Base-by-base conservation (phyloP, 64 coral and sea anemone genomes). In the Catalaphyllia jardinei region DNA sequence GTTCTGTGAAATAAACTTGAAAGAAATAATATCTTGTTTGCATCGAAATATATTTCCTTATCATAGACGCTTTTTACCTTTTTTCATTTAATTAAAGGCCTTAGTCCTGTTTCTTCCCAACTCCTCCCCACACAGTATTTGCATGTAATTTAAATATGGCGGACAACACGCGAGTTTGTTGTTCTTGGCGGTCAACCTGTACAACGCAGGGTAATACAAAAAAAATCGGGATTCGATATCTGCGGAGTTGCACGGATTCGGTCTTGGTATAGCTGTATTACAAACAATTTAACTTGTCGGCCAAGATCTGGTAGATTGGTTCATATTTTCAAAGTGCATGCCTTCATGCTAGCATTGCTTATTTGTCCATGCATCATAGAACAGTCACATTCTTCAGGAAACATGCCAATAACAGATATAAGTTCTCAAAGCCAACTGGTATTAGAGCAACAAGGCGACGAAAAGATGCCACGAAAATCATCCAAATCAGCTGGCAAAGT, bases 401-500 rank as follows among this genome's bases (percentile, higher is more conserved):
- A 30, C 29, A 83, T 65, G 19, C 10, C 33, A 67, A 51, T 12
- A 3, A 85, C 22, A 38, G 62, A 85, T 18, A 27, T 50, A 42
- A 38, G 12, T 28, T 51, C 81, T 27, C 60, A 85, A 10, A 38
- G 52, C 17, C 62, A 24, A n/a, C 31, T 85, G 20, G 81, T 35
- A 85, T 71, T 85, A 1, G 81, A 85, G 20, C n/a, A 28, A 49
- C 63, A 63, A 52, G 8, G 30, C 9, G 71, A 71, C 31, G 61
- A 62, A n/a, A 57, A 75, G 52, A 84, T 52, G 8, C 8, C 59
- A 3, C 24, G 15, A 30, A 30, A 35, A 33, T 89, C 86, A 73
- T 74, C 35, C 19, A 75, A 78, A 80, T 50, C 95, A 78, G 42
- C 42, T 46, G 97, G 97, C n/a, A 91, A 86, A 83, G 80, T 99